Evolutionary conservation across 2,888 invertebrate species (phyloP).

Genomic region (Eurytoma californica): DNA sequence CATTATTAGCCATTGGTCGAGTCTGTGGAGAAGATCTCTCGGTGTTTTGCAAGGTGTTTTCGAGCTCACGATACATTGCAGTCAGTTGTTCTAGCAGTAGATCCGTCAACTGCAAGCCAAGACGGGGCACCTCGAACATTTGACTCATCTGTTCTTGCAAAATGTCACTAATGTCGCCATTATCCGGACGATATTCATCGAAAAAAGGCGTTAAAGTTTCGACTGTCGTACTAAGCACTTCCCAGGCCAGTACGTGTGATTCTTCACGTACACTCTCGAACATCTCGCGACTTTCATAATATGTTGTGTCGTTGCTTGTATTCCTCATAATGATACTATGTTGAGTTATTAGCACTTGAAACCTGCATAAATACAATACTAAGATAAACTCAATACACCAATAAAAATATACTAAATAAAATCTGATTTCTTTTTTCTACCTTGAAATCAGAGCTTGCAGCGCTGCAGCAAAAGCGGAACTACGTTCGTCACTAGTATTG

Average conservation of each 20-base stretch:
- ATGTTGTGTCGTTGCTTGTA: no score
- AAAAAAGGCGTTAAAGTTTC: constrained; percentile 76
- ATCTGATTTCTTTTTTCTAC: no score
- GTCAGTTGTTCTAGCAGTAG: constrained; percentile 75
- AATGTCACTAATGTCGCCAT: constrained; percentile 62
- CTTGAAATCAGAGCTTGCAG: no score
- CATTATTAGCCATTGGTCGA: background rate
- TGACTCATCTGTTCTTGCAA: constrained; percentile 52
- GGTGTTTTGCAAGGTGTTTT: constrained; percentile 59
- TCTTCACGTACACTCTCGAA: constrained; percentile 63
- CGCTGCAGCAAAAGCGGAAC: no score
- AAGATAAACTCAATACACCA: no score
- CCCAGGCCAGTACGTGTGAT: constrained; percentile 66
- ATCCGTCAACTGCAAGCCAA: constrained; percentile 76
- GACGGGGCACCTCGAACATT: constrained; percentile 71
- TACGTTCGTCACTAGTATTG: constrained; percentile 1
- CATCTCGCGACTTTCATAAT: constrained; percentile 56
- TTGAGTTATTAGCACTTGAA: no score
- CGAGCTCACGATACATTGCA: constrained; percentile 64
- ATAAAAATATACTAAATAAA: no score
- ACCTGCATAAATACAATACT: no score
- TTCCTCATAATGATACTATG: no score
- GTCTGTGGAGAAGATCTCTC: background rate
- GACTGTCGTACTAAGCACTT: constrained; percentile 75
- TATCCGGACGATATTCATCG: constrained; percentile 70